Evolutionary conservation across 2,113 vertebrate species (phyloP).

Genomic region (Arvicanthis niloticus): DNA sequence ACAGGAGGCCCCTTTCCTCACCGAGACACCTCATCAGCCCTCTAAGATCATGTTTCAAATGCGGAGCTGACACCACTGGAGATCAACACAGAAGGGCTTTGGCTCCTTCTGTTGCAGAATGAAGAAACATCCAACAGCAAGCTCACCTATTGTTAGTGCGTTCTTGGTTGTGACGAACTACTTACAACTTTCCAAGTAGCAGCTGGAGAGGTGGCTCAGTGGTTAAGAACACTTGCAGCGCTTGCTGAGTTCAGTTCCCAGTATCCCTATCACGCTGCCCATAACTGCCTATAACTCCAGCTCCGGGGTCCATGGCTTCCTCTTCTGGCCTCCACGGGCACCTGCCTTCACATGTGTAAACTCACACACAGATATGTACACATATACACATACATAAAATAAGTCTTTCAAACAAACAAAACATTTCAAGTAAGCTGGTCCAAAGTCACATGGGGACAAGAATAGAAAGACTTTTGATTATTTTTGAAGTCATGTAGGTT

Average conservation of each 20-base stretch:
- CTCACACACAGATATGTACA: background rate
- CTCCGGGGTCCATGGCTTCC: background rate
- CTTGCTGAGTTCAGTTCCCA: background rate
- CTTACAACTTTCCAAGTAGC: background rate
- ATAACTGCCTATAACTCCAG: background rate
- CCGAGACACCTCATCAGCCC: background rate
- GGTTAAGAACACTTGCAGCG: no score
- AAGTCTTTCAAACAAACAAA: background rate
- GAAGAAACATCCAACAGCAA: background rate
- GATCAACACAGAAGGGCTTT: background rate
- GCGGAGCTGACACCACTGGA: background rate
- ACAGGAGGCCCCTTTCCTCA: background rate
- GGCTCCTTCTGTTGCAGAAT: background rate
- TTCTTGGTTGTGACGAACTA: background rate
- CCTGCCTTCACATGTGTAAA: background rate
- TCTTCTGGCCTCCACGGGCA: background rate
- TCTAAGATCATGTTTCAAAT: background rate
- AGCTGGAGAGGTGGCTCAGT: background rate
- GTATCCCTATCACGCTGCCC: background rate
- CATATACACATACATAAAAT: background rate
- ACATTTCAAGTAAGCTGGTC: background rate
- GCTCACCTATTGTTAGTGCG: no score
- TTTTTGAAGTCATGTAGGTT: background rate
- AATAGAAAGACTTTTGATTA: background rate
- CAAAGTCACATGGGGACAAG: background rate